These are phyloP conservation scores for Calidris pugnax DNA, from an alignment of 2,113 vertebrate genomes.

Conservation along the genomic window DNA sequence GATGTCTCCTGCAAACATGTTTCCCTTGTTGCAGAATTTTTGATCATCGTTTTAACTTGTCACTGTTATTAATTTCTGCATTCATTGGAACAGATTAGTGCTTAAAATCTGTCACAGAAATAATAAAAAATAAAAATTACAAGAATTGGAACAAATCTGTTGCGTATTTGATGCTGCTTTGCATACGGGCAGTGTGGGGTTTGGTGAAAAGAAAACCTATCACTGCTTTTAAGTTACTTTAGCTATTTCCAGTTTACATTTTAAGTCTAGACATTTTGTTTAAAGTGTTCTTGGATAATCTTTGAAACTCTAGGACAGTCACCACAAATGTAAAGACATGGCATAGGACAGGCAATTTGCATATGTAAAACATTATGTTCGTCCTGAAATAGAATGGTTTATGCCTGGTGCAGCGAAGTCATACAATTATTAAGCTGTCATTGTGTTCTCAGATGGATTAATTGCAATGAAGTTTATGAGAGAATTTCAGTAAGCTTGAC, in stretches of 20 bases:
- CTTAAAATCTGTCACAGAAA: not conserved
- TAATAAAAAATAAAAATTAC: not conserved
- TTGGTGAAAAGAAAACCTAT: not conserved
- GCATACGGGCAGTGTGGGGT: not conserved
- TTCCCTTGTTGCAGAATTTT: not conserved
- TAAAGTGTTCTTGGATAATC: not conserved
- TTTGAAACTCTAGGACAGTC: not conserved
- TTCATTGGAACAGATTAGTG: not conserved
- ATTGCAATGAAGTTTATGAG: not conserved
- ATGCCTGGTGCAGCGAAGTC: not conserved
- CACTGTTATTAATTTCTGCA: not conserved
- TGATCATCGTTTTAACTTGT: not conserved
- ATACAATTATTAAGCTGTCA: not conserved
- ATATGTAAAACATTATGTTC: not conserved
- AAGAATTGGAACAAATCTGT: not conserved
- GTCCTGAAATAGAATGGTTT: not conserved
- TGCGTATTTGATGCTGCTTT: not conserved
- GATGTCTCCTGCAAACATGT: not conserved
- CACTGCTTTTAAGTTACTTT: not conserved
- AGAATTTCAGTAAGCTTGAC: not conserved
- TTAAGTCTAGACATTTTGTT: not conserved
- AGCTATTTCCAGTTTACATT: not conserved
- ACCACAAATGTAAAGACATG: not conserved
- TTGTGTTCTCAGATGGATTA: not conserved
- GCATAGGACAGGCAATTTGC: not conserved